These are phyloP conservation scores for Eubasilissa splendida DNA, from an alignment of 2,888 invertebrate species.

Conservation along the genomic window DNA sequence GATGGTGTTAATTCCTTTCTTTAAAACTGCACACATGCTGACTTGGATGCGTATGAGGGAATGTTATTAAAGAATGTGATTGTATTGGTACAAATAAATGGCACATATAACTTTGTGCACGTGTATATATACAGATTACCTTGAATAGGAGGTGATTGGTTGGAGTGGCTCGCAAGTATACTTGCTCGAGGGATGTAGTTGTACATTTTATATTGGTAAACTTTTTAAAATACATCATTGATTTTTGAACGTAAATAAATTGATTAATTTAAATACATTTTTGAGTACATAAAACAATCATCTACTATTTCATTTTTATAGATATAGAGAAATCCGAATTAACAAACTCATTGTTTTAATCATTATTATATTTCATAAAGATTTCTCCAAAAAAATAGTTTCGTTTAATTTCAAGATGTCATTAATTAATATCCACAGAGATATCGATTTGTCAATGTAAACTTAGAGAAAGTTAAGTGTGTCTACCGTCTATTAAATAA, in stretches of 20 bases:
- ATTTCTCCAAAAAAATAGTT: too few species aligned
- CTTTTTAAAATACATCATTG: too few species aligned
- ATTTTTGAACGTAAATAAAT: too few species aligned
- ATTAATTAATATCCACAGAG: background rate
- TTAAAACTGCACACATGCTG: constrained; percentile 57
- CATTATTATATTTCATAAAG: too few species aligned
- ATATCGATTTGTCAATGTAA: background rate
- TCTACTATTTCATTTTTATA: too few species aligned
- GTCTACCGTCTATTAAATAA: background rate
- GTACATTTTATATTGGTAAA: background rate
- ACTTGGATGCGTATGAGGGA: constrained; percentile 42
- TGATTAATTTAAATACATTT: too few species aligned
- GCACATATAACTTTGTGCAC: background rate
- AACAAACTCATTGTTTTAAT: too few species aligned
- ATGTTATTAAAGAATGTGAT: constrained; percentile 46
- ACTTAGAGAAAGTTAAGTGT: constrained; percentile 2
- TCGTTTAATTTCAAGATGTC: constrained; percentile 13
- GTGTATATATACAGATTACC: constrained; percentile 31
- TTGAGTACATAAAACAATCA: too few species aligned
- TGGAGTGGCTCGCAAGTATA: background rate
- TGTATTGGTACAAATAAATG: constrained; percentile 14
- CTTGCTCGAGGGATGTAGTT: background rate
- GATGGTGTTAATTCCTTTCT: constrained; percentile 58
- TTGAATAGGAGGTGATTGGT: constrained; percentile 47
- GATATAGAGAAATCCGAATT: too few species aligned